phyloP scores from a whole-genome alignment of 2,888 invertebrate species.

The Eumacrocentrus americanus region DNA sequence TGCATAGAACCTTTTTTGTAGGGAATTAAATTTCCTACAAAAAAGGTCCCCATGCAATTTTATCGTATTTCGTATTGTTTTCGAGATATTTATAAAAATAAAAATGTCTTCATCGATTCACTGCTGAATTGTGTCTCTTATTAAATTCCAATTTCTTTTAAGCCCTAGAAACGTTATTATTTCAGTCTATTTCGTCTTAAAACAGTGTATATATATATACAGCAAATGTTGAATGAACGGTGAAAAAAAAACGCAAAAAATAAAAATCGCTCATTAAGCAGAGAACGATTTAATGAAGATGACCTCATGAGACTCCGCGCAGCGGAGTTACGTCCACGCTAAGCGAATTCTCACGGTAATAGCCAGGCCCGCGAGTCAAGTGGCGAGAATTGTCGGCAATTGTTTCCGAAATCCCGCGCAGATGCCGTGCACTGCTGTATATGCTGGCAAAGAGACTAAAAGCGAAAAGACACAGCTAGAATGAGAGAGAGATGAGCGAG shows the following conservation, averaged over 20 bases:
- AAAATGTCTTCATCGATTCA: background rate
- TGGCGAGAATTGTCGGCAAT: conserved; percentile 62
- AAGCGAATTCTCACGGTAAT: conserved; percentile 62
- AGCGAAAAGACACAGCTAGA: conserved; percentile 7
- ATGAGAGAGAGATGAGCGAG: background rate
- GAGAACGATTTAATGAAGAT: conserved; percentile 62
- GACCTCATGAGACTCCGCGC: conserved; percentile 55
- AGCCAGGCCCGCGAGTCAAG: conserved; percentile 59
- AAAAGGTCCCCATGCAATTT: no score
- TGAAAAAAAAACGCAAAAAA: conserved; percentile 10
- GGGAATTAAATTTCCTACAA: no score
- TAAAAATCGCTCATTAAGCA: conserved; percentile 58
- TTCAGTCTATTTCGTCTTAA: no score
- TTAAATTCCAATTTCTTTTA: no score
- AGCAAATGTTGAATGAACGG: background rate
- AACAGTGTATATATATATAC: no score
- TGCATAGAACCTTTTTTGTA: no score
- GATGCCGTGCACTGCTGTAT: conserved; percentile 41
- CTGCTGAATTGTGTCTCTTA: no score
- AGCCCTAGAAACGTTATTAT: no score
- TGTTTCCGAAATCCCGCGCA: conserved; percentile 63
- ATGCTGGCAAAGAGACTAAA: conserved; percentile 16
- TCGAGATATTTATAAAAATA: no score
- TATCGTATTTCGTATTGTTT: no score
- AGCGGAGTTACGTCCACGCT: conserved; percentile 48